phyloP scores from a whole-genome alignment of 1,140 invertebrate genomes.

The Caenorhabditis remanei region DNA sequence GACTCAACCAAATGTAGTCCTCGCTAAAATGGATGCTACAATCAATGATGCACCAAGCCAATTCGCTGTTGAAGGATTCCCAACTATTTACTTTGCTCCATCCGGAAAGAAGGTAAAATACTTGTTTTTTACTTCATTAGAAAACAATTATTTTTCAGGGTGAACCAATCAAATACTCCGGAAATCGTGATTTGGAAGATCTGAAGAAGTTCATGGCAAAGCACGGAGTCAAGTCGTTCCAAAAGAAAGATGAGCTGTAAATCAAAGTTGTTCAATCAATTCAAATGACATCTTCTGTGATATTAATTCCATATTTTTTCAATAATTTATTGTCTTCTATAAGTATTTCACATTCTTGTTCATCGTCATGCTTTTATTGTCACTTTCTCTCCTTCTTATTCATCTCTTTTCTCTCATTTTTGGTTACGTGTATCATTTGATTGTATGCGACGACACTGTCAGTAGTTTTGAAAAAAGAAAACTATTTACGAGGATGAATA shows the following conservation, averaged over 20 bases:
- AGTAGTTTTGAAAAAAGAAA: constrained; percentile 26
- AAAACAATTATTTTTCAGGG: not conserved
- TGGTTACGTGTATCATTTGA: constrained; percentile 51
- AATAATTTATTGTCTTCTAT: not conserved
- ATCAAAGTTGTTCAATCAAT: not conserved
- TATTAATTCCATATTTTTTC: not conserved
- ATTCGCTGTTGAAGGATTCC: constrained; percentile 80
- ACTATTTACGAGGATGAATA: constrained; percentile 46
- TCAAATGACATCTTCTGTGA: not conserved
- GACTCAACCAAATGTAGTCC: constrained; percentile 78
- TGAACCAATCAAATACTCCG: constrained; percentile 77
- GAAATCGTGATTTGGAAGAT: constrained; percentile 79
- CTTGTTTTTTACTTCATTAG: not conserved
- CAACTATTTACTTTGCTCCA: constrained; percentile 80
- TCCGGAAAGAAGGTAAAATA: constrained; percentile 77
- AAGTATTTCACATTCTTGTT: not conserved
- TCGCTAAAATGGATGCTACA: constrained; percentile 81
- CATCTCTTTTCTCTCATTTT: constrained; percentile 43
- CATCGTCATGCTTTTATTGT: not conserved
- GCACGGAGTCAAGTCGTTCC: constrained; percentile 76
- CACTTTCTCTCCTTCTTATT: not conserved
- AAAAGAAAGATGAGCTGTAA: constrained; percentile 73
- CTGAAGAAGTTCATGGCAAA: constrained; percentile 77
- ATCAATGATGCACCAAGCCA: constrained; percentile 80
- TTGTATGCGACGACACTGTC: constrained; percentile 23